phyloP scores from a whole-genome alignment of 2,888 invertebrate species.

The Amphipyra berbera region DNA sequence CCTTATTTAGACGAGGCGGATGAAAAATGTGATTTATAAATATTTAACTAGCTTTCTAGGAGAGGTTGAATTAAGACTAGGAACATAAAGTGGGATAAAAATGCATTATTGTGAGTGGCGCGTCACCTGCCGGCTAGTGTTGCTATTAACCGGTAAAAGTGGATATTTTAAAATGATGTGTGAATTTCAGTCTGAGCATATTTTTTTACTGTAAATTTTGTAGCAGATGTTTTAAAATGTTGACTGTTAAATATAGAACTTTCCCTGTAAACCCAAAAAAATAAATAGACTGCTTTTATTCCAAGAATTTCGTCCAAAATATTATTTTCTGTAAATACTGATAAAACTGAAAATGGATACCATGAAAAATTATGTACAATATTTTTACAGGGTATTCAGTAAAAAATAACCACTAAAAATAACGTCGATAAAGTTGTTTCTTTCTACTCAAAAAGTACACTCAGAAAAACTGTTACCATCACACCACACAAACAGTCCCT shows the following conservation, averaged over 20 bases:
- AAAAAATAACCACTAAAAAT: too few relatives aligned
- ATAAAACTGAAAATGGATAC: too few relatives aligned
- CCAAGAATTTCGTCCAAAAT: too few relatives aligned
- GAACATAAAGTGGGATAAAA: neutral
- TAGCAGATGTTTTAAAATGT: neutral
- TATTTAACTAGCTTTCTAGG: constrained; percentile 23
- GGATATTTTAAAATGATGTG: neutral
- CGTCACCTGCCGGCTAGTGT: neutral
- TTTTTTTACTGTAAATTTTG: too few relatives aligned
- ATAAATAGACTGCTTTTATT: too few relatives aligned
- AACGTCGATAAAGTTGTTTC: too few relatives aligned
- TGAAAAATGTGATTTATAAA: constrained; percentile 30
- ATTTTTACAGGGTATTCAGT: too few relatives aligned
- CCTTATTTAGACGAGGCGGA: constrained; percentile 7
- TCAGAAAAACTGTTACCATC: constrained; percentile 4
- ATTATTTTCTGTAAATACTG: too few relatives aligned
- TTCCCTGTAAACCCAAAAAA: too few relatives aligned
- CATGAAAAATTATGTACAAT: too few relatives aligned
- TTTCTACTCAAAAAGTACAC: constrained; percentile 6
- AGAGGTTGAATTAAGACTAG: constrained; percentile 7
- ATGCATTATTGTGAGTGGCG: neutral
- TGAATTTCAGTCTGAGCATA: neutral
- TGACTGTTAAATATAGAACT: too few relatives aligned
- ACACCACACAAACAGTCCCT: constrained; percentile 15
- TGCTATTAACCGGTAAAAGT: neutral